Percentiles rank a stretch among this genome's conserved stretches.
phyloP scores from a whole-genome alignment of 2,888 invertebrate genomes.

The Pseudococcus jackbeardsleyi region DNA sequence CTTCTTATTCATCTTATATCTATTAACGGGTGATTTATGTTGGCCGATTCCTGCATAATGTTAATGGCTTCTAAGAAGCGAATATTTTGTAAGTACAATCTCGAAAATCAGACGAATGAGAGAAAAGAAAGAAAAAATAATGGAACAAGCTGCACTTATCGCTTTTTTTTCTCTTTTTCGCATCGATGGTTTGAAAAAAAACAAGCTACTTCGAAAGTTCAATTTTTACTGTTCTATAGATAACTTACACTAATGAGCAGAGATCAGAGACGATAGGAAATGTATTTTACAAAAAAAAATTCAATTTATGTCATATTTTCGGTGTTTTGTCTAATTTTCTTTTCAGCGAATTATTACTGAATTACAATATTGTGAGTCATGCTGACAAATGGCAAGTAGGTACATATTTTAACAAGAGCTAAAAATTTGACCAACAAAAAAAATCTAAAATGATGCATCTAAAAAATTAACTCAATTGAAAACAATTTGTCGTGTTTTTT shows the following conservation, averaged over 20 bases:
- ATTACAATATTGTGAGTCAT: too few species aligned
- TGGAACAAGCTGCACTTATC: slow-evolving; percentile 31
- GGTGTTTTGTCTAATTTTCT: too few species aligned
- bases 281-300: too few species aligned
- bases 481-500: too few species aligned
- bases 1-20: slow-evolving; percentile 51
- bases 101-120: slow-evolving; percentile 32
- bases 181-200: neutral
- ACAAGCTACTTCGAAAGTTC: neutral
- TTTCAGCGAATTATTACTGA: too few species aligned
- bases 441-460: too few species aligned
- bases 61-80: slow-evolving; percentile 35
- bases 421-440: too few species aligned
- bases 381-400: too few species aligned
- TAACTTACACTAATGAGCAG: neutral
- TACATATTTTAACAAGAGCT: too few species aligned
- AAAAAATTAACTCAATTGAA: too few species aligned
- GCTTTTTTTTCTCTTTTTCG: neutral
- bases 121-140: slow-evolving; percentile 18
- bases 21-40: slow-evolving; percentile 55
- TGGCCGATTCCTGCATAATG: slow-evolving; percentile 39
- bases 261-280: neutral
- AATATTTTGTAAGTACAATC: slow-evolving; percentile 25
- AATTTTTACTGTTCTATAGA: neutral
- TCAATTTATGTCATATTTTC: too few species aligned